Conservation (phyloP, 2,797 vertebrate species). For the Clarias fuscus region DNA sequence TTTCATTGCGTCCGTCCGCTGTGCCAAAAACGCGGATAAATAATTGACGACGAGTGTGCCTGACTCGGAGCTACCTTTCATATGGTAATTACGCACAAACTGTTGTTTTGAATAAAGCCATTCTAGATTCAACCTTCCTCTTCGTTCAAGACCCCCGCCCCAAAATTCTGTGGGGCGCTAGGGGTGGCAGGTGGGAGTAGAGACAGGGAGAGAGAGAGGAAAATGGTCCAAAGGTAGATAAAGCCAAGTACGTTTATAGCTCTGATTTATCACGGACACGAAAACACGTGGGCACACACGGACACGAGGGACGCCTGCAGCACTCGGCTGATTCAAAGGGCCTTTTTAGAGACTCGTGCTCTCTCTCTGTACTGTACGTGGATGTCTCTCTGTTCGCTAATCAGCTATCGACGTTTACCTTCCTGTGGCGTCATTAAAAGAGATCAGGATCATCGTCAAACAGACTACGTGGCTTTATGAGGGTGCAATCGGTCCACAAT, state of each 20-base stretch:
- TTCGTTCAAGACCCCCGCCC: constrained; percentile 40
- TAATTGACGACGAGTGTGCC: constrained; percentile 61
- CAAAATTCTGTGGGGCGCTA: constrained; percentile 35
- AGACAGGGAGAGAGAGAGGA: constrained; percentile 25
- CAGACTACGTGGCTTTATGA: background rate
- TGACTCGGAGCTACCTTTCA: constrained; percentile 61
- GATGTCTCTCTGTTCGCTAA: constrained; percentile 54
- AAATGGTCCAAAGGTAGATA: constrained; percentile 52
- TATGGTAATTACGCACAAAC: constrained; percentile 67
- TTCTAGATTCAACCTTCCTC: constrained; percentile 53
- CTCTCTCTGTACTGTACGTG: constrained; percentile 30
- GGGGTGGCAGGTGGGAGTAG: background rate
- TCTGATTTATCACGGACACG: constrained; percentile 49
- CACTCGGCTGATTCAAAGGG: constrained; percentile 51
- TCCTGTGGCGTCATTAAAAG: constrained; percentile 59
- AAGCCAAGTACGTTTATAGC: constrained; percentile 53
- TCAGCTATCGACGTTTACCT: constrained; percentile 65
- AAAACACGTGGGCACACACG: constrained; percentile 33
- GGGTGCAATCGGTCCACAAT: background rate
- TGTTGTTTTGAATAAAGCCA: constrained; percentile 62
- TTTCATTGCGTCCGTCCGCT: constrained; percentile 45
- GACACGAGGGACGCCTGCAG: constrained; percentile 38
- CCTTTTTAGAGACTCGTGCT: constrained; percentile 50
- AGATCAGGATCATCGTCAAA: constrained; percentile 38
- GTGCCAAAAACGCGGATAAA: constrained; percentile 50